Evolutionary conservation across 2,113 vertebrate genomes (phyloP), one percentile per base, ranked within the genome.

Genomic region (Athene cunicularia): DNA sequence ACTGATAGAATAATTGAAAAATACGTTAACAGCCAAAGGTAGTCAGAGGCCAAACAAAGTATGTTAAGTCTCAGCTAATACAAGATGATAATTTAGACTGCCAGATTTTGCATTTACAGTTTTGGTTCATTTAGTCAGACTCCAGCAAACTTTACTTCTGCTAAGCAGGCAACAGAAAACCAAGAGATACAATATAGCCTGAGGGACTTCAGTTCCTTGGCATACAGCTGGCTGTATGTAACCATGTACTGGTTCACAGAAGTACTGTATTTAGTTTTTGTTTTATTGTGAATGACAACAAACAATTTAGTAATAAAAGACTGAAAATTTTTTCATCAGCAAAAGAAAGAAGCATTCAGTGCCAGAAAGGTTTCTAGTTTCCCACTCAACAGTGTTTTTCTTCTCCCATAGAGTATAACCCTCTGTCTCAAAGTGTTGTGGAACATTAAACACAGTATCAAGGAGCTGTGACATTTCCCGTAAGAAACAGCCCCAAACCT

Each of bases 1-100:
- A 67, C n/a, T 91, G 81, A 80, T 80, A 83, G 67, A 96, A 93
- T 94, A 97, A 95, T 86, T 90, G 86, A 95, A 95, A 95, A 92
- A 79, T 53, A 64, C 2, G 39, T 59, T 93, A 81, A 92, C 67
- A 91, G 77, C 53, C 75, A 84, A 96, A 96, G 77, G 71, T 88
- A 93, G 95, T 96, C 72, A 90, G 88, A 97, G 80, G 63, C 50
- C 76, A 53, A 87, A 95, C 26, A 96, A 95, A 3, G 35, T 27
- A n/a, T 82, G 66, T 75, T 77, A 90, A 84, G 27, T 85, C 59
- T 93, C 95, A 80, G 85, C 45, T 87, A 97, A 97, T 92, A 94
- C 5, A 94, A 85, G 85, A 81, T 33, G 67, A 73, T 76, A 92
- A 95, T 90, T 91, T 58, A 92, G 82, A 58, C 41, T 84, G 94